Percentiles rank a stretch among this genome's conserved stretches.
Conservation (phyloP, 1,140 invertebrate species). For the Cherax destructor region DNA sequence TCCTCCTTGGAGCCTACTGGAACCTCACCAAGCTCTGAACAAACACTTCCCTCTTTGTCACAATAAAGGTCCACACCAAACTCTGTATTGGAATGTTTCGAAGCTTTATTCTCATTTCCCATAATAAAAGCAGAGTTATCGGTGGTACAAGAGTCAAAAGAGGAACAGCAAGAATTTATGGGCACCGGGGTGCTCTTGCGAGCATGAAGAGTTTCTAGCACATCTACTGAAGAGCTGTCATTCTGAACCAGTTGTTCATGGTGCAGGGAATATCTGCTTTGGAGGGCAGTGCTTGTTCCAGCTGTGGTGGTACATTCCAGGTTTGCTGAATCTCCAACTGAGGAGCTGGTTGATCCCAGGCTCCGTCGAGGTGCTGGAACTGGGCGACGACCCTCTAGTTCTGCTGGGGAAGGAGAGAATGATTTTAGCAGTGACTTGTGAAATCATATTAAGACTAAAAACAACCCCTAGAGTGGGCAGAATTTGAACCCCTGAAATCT, state of each 20-base stretch:
- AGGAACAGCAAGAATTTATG: not conserved
- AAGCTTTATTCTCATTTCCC: slow-evolving; percentile 17
- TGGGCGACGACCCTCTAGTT: not conserved
- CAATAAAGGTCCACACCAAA: slow-evolving; percentile 21
- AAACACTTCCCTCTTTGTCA: not conserved
- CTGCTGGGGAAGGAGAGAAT: not conserved
- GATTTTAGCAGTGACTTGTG: not conserved
- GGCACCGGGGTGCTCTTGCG: not conserved
- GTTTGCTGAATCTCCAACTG: not conserved
- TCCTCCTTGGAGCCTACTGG: not conserved
- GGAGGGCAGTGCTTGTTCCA: not conserved
- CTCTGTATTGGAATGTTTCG: slow-evolving; percentile 18
- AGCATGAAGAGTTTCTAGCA: not conserved
- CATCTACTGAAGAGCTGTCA: not conserved
- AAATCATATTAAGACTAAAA: not conserved
- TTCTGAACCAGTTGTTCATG: not conserved
- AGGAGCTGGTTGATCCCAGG: slow-evolving; percentile 15
- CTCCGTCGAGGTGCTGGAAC: slow-evolving; percentile 24
- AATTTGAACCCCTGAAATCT: not conserved
- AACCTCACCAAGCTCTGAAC: not conserved
- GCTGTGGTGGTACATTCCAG: not conserved
- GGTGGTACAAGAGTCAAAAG: slow-evolving; percentile 4
- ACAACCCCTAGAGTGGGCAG: not conserved
- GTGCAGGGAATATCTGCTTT: slow-evolving; percentile 20
- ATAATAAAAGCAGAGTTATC: slow-evolving; percentile 1